phyloP scores from a whole-genome alignment of 2,888 invertebrate genomes.

The Morpho achilles region DNA sequence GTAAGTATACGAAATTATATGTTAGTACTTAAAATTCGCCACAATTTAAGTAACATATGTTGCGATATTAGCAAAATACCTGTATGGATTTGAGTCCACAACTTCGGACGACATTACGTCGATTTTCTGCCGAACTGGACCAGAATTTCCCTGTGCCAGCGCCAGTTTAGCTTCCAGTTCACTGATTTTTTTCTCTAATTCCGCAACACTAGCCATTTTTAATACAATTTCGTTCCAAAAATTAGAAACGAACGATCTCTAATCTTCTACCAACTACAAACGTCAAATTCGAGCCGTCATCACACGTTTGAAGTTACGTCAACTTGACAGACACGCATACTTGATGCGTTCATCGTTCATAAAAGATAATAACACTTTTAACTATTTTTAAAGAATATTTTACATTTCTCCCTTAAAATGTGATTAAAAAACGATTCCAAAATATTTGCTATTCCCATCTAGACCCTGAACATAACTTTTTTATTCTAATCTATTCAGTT shows the following conservation, averaged over 20 bases:
- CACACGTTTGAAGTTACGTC: conserved; percentile 15
- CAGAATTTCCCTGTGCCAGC: conserved; percentile 56
- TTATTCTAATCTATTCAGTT: no score
- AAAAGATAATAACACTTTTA: no score
- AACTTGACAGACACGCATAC: conserved; percentile 1
- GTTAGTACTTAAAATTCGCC: no score
- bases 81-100: conserved; percentile 98
- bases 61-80: conserved; percentile 71
- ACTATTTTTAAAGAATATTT: no score
- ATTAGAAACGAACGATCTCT: conserved; percentile 3
- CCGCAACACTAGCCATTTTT: conserved; percentile 81
- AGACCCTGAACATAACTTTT: no score
- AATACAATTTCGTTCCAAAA: conserved; percentile 27
- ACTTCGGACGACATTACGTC: conserved; percentile 96
- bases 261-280: conserved; percentile 2
- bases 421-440: no score
- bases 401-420: no score
- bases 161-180: conserved; percentile 83
- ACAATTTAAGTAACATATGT: conserved; percentile 20
- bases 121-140: conserved; percentile 85
- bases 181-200: conserved; percentile 80
- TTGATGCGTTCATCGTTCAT: neutral
- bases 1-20: neutral
- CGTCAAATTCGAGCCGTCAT: conserved; percentile 10
- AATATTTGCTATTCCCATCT: no score